A percentile compares a stretch with the other conserved stretches of the same genome.
phyloP scores from a whole-genome alignment of 1,140 invertebrate genomes.

The Drosophila paulistorum region DNA sequence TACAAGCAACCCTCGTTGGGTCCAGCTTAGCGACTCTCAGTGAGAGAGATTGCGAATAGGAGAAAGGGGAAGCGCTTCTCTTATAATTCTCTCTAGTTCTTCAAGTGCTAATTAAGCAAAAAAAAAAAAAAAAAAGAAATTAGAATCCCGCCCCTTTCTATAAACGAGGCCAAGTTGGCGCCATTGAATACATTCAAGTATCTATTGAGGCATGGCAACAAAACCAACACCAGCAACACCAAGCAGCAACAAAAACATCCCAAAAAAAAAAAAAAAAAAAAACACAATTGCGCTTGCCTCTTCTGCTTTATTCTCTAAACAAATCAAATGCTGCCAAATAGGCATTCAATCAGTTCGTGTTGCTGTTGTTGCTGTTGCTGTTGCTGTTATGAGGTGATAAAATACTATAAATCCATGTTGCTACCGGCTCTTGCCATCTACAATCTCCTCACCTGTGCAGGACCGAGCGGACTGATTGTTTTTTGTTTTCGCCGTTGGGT shows the following conservation, averaged over 20 bases:
- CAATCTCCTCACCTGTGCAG: slow-evolving; percentile 25
- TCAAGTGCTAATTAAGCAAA: slow-evolving; percentile 77
- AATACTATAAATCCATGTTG: slow-evolving; percentile 17
- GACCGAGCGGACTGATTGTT: no score
- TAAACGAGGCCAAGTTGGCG: slow-evolving; percentile 78
- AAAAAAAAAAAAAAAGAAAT: slow-evolving; percentile 8
- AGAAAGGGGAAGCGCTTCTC: slow-evolving; percentile 16
- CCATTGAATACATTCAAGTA: slow-evolving; percentile 46
- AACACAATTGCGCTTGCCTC: slow-evolving; percentile 20
- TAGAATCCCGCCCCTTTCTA: slow-evolving; percentile 51
- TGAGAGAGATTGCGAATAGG: slow-evolving; percentile 30
- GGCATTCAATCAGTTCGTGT: slow-evolving; percentile 73
- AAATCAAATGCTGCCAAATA: slow-evolving; percentile 76
- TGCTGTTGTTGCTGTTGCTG: slow-evolving; percentile 34
- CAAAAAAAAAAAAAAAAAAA: slow-evolving; percentile 4
- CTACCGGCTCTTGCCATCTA: slow-evolving; percentile 13
- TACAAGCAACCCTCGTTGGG: slow-evolving; percentile 72
- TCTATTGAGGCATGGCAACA: slow-evolving; percentile 28
- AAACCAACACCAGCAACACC: slow-evolving; percentile 25
- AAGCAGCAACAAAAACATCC: slow-evolving; percentile 10
- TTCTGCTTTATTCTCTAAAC: slow-evolving; percentile 77
- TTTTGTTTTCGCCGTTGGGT: slow-evolving; percentile 37
- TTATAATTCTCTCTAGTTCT: slow-evolving; percentile 36
- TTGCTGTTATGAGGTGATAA: slow-evolving; percentile 7
- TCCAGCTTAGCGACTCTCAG: slow-evolving; percentile 21